Evolutionary conservation across 2,888 invertebrate species (phyloP).

Genomic region (Erannis defoliaria): DNA sequence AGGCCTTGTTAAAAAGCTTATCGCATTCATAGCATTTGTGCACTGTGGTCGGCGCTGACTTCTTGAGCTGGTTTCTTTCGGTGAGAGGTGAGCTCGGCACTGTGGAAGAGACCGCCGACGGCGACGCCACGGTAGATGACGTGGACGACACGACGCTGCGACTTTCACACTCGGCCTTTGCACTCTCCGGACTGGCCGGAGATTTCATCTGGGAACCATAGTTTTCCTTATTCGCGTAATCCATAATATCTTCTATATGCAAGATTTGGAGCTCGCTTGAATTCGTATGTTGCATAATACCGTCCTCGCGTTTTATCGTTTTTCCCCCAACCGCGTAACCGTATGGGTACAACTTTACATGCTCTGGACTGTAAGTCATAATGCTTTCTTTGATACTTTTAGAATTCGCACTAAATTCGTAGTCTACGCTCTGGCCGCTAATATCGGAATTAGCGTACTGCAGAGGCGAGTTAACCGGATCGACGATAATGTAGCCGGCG

Average conservation of each 20-base stretch:
- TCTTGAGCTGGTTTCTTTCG: conserved; percentile 76
- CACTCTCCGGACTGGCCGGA: conserved; percentile 80
- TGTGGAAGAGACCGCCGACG: conserved; percentile 74
- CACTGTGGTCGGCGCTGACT: conserved; percentile 62
- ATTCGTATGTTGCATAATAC: conserved; percentile 61
- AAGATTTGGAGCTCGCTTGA: conserved; percentile 74
- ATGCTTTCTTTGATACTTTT: conserved; percentile 72
- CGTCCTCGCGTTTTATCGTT: conserved; percentile 75
- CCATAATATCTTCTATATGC: conserved; percentile 82
- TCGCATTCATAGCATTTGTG: conserved; percentile 94
- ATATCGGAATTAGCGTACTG: conserved; percentile 73
- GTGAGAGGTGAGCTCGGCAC: conserved; percentile 76
- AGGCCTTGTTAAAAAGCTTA: conserved; percentile 94
- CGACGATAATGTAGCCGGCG: conserved; percentile 80
- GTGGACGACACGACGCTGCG: conserved; percentile 70
- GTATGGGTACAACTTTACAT: conserved; percentile 71
- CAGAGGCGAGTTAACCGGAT: conserved; percentile 72
- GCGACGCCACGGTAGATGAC: conserved; percentile 67
- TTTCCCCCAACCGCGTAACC: conserved; percentile 75
- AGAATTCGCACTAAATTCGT: conserved; percentile 74
- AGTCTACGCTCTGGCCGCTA: conserved; percentile 69
- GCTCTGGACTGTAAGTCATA: conserved; percentile 70
- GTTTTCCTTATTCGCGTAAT: conserved; percentile 84
- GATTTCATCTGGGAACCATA: conserved; percentile 81
- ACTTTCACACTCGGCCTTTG: conserved; percentile 75